A percentile compares a stretch with the other conserved stretches of the same genome.
phyloP scores from a whole-genome alignment of 92 coral and sea anemone genomes.

The Blastomussa wellsi region DNA sequence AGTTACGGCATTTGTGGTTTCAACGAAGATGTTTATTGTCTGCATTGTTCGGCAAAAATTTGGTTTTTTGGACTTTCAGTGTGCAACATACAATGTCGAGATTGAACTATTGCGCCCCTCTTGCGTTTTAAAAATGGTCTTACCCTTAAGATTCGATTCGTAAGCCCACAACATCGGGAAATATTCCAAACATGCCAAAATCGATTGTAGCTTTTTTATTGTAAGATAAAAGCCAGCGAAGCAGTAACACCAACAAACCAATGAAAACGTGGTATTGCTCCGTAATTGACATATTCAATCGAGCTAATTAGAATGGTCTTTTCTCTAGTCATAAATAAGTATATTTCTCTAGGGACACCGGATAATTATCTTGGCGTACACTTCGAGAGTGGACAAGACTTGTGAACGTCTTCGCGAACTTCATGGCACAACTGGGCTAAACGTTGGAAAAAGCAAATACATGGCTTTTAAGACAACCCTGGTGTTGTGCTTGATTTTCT shows the following conservation, averaged over 20 bases:
- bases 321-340: constrained; percentile 12
- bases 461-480: constrained; percentile 16
- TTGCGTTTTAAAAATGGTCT: background rate
- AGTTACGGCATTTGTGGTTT: background rate
- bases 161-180: constrained; percentile 14
- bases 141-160: background rate
- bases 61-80: no score
- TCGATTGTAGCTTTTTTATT: constrained; percentile 13
- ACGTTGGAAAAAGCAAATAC: background rate
- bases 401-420: background rate
- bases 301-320: constrained; percentile 38
- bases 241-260: constrained; percentile 56
- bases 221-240: constrained; percentile 55
- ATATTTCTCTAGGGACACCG: constrained; percentile 44
- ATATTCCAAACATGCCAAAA: constrained; percentile 38
- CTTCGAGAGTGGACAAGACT: background rate
- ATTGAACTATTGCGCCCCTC: background rate
- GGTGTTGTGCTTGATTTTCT: background rate
- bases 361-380: constrained; percentile 26
- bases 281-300: constrained; percentile 56
- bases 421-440: constrained; percentile 16
- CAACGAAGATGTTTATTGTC: background rate
- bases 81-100: background rate
- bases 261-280: constrained; percentile 40
- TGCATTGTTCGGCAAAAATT: background rate